These are phyloP conservation scores for Mimachlamys varia DNA, from an alignment of 2,888 invertebrate species.

Conservation along the genomic window DNA sequence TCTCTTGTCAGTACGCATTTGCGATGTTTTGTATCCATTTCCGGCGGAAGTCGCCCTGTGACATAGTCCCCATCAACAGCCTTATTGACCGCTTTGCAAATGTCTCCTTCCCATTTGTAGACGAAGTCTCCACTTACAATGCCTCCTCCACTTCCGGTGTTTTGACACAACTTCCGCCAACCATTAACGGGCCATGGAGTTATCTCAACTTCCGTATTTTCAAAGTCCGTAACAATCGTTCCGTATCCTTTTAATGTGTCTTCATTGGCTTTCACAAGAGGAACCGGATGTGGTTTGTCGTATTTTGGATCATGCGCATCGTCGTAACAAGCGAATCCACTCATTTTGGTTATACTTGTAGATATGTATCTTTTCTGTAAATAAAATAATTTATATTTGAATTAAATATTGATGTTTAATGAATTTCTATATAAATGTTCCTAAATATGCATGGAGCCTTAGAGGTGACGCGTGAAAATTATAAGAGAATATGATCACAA, in stretches of 20 bases:
- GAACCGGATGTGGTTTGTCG: slow-evolving; percentile 46
- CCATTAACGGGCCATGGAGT: slow-evolving; percentile 52
- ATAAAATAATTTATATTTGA: background rate
- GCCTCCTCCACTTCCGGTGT: slow-evolving; percentile 58
- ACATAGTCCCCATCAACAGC: slow-evolving; percentile 53
- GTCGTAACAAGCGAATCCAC: slow-evolving; percentile 44
- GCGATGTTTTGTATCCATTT: slow-evolving; percentile 46
- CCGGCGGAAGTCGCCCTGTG: slow-evolving; percentile 56
- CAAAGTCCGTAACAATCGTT: slow-evolving; percentile 50
- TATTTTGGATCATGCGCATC: slow-evolving; percentile 50
- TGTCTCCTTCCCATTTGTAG: slow-evolving; percentile 57
- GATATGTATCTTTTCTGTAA: background rate
- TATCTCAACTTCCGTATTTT: slow-evolving; percentile 52
- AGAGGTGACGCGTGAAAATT: too few relatives aligned
- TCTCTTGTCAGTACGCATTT: slow-evolving; percentile 41
- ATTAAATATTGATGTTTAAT: too few relatives aligned
- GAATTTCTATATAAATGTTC: too few relatives aligned
- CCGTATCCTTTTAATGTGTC: slow-evolving; percentile 50
- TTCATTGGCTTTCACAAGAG: slow-evolving; percentile 46
- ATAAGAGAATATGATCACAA: too few relatives aligned
- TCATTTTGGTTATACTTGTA: background rate
- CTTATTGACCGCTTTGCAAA: slow-evolving; percentile 51
- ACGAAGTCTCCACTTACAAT: slow-evolving; percentile 52
- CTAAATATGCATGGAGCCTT: too few relatives aligned
- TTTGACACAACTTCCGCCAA: slow-evolving; percentile 49